Percentiles rank a stretch among this genome's conserved stretches.
Conservation (phyloP, 2,888 invertebrate species). For the Deilephila porcellus region DNA sequence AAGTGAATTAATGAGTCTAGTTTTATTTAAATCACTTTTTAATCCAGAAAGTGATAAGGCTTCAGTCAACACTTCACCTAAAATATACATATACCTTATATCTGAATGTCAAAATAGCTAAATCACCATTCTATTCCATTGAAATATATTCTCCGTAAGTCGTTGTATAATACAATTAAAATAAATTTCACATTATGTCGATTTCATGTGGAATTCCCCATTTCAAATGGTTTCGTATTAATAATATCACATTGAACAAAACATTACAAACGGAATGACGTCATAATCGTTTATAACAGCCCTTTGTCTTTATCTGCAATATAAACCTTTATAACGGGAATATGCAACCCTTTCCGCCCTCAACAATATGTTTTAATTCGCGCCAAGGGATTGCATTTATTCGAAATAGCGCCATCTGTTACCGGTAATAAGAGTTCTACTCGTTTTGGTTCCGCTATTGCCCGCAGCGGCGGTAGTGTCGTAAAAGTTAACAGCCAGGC, state of each 20-base stretch:
- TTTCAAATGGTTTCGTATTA: not conserved
- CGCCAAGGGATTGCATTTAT: slow-evolving; percentile 24
- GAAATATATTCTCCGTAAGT: not conserved
- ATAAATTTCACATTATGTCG: not conserved
- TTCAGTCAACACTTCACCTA: too few relatives aligned
- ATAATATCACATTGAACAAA: slow-evolving; percentile 19
- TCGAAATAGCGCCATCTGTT: slow-evolving; percentile 68
- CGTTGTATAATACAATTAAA: not conserved
- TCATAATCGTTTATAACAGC: slow-evolving; percentile 17
- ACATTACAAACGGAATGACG: not conserved
- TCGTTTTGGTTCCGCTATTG: slow-evolving; percentile 60
- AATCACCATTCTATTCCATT: not conserved
- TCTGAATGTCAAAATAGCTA: not conserved
- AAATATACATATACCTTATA: too few relatives aligned
- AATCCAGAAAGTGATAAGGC: too few relatives aligned
- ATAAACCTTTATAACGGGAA: slow-evolving; percentile 13
- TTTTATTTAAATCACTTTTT: too few relatives aligned
- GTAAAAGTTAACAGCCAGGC: slow-evolving; percentile 50
- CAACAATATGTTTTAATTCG: slow-evolving; percentile 29
- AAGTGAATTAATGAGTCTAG: too few relatives aligned
- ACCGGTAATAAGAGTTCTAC: slow-evolving; percentile 49
- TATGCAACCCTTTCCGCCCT: slow-evolving; percentile 10
- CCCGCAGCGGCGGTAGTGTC: slow-evolving; percentile 51
- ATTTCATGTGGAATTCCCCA: not conserved
- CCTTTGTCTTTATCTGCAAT: slow-evolving; percentile 19